A percentile compares a stretch with the other conserved stretches of the same genome.
phyloP scores from a whole-genome alignment of 1,140 invertebrate species.

The Diplogasteroides magnus region DNA sequence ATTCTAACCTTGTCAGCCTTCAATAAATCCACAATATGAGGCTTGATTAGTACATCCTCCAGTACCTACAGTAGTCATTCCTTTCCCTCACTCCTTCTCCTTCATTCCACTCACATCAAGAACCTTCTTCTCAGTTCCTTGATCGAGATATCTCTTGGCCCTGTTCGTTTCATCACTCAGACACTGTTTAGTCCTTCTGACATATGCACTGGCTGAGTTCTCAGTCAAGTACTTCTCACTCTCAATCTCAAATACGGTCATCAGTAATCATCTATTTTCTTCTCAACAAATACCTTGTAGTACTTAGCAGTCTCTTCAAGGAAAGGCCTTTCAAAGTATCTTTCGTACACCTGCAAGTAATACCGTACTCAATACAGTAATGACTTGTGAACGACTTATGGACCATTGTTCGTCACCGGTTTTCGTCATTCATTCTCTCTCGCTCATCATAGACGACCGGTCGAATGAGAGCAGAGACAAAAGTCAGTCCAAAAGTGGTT shows the following conservation, averaged over 20 bases:
- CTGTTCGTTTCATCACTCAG: conserved; percentile 94
- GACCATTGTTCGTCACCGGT: too few species aligned
- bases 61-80: conserved; percentile 69
- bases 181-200: conserved; percentile 92
- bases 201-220: conserved; percentile 96
- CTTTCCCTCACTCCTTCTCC: too few species aligned
- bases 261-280: too few species aligned
- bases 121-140: conserved; percentile 86
- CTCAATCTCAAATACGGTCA: too few species aligned
- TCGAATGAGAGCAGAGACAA: too few species aligned
- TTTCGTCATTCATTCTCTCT: too few species aligned
- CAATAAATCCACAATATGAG: conserved; percentile 95
- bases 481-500: too few species aligned
- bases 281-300: too few species aligned
- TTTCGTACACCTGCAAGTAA: too few species aligned
- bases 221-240: conserved; percentile 92
- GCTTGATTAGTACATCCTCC: conserved; percentile 93
- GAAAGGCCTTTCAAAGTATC: conserved; percentile 97
- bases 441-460: too few species aligned
- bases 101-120: conserved; percentile 64
- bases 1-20: conserved; percentile 75
- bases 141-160: conserved; percentile 94
- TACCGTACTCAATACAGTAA: too few species aligned
- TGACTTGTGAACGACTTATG: too few species aligned
- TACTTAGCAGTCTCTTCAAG: conserved; percentile 94